phyloP scores from a whole-genome alignment of 2,888 invertebrate genomes.

The Nineta flava region DNA sequence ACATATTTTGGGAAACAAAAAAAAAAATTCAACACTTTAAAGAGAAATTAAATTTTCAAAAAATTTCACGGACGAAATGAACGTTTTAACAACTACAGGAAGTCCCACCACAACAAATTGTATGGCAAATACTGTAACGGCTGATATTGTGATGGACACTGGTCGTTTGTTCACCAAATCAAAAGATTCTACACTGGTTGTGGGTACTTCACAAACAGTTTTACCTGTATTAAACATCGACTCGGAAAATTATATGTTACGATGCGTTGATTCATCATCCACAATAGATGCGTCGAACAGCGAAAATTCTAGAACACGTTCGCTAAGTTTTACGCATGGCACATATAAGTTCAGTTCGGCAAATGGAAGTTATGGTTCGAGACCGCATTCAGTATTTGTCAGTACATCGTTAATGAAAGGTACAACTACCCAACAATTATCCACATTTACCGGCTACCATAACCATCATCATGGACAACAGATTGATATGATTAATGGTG shows the following conservation, averaged over 20 bases:
- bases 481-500: too few species aligned
- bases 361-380: neutral
- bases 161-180: neutral
- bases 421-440: too few species aligned
- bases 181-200: neutral
- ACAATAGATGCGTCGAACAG: neutral
- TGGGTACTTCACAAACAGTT: neutral
- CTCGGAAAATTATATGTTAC: slow-evolving; percentile 35
- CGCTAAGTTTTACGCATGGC: slow-evolving; percentile 13
- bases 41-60: neutral
- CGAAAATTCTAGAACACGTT: slow-evolving; percentile 15
- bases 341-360: neutral
- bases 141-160: neutral
- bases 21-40: neutral
- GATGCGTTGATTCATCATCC: slow-evolving; percentile 23
- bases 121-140: too few species aligned
- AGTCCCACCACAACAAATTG: neutral
- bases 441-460: too few species aligned
- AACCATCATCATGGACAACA: too few species aligned
- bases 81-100: neutral
- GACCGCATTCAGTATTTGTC: neutral
- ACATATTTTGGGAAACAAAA: neutral
- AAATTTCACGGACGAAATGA: neutral
- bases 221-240: slow-evolving; percentile 27
- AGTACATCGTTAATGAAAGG: neutral